Evolutionary conservation across 1,140 invertebrate genomes (phyloP).

Genomic region (Diabrotica undecimpunctata): DNA sequence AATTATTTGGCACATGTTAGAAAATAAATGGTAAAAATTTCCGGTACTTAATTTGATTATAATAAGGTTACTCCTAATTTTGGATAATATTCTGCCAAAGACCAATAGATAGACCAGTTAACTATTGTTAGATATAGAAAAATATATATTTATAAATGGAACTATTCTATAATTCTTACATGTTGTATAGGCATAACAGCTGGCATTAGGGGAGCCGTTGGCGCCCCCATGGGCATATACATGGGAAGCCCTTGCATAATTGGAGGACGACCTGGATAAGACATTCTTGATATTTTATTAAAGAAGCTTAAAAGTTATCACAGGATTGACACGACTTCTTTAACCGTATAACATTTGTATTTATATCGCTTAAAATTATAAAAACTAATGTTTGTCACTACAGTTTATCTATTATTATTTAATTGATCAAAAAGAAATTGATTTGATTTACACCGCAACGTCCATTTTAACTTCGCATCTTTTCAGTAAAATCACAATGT

Average conservation of each 20-base stretch:
- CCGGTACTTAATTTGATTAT: too few relatives aligned
- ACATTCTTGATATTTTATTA: conserved; percentile 42
- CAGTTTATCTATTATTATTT: not conserved
- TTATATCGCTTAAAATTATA: not conserved
- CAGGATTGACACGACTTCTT: not conserved
- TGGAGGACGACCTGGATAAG: conserved; percentile 53
- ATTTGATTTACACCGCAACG: not conserved
- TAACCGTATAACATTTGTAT: too few relatives aligned
- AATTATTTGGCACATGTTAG: too few relatives aligned
- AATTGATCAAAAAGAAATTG: not conserved
- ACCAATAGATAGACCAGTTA: too few relatives aligned
- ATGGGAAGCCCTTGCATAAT: conserved; percentile 56
- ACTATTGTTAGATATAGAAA: not conserved
- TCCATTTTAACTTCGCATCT: conserved; percentile 1
- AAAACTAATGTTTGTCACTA: not conserved
- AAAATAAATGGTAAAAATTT: too few relatives aligned
- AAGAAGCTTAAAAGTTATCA: not conserved
- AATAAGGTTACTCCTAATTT: too few relatives aligned
- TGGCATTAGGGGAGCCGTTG: conserved; percentile 50
- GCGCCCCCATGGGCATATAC: conserved; percentile 51
- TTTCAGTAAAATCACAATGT: not conserved
- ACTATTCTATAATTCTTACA: conserved; percentile 44
- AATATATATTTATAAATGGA: conserved; percentile 8
- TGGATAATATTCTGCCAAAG: too few relatives aligned
- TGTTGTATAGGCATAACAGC: conserved; percentile 52